Conservation (phyloP, 2,113 vertebrate genomes). For the Pogonocichla stellata region DNA sequence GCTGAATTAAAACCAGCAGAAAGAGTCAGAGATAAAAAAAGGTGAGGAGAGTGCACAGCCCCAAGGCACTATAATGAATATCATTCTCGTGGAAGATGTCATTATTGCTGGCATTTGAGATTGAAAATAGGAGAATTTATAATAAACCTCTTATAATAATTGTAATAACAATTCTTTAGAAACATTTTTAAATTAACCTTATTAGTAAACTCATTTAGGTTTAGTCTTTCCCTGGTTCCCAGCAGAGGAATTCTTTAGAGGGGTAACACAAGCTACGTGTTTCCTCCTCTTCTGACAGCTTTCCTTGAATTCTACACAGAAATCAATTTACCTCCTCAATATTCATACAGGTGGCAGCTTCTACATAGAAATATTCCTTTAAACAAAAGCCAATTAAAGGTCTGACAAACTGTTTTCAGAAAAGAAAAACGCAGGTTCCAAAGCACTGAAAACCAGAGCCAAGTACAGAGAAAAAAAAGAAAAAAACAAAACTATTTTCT, state of each 20-base stretch:
- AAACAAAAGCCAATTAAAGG: conserved; percentile 2
- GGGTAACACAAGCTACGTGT: background rate
- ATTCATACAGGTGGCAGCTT: background rate
- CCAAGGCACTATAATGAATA: conserved; percentile 3
- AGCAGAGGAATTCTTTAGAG: background rate
- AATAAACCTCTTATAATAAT: conserved; percentile 4
- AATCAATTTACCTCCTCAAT: conserved; percentile 22
- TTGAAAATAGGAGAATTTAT: conserved; percentile 14
- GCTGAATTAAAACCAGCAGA: background rate
- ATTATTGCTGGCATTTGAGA: conserved; percentile 46
- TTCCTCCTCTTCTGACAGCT: background rate
- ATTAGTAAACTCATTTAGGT: conserved; percentile 37
- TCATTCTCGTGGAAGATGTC: background rate
- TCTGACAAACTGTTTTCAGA: background rate
- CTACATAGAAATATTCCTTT: conserved; percentile 4
- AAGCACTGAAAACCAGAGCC: background rate
- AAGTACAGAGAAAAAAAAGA: background rate
- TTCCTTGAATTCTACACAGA: background rate
- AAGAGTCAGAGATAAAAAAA: conserved; percentile 17
- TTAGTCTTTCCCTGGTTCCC: background rate
- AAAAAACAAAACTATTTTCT: background rate
- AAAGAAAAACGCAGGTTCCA: background rate
- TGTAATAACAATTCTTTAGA: conserved; percentile 26
- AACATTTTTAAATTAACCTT: conserved; percentile 45
- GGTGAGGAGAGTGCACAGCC: background rate